Evolutionary conservation across 2,888 invertebrate genomes (phyloP).

Genomic region (Eupithecia centaureata): DNA sequence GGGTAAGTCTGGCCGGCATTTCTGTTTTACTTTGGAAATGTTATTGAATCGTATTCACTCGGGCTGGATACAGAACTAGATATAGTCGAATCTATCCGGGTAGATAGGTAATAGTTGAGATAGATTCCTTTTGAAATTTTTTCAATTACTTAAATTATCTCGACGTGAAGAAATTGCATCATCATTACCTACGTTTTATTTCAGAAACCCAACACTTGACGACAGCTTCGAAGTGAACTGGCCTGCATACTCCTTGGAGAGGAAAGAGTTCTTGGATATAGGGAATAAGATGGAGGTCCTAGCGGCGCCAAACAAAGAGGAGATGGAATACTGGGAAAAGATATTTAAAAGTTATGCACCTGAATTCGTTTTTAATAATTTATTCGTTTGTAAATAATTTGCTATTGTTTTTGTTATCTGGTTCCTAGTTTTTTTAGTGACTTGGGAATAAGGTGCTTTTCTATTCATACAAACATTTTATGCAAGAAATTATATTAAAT

Average conservation of each 20-base stretch:
- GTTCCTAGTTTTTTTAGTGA: neutral
- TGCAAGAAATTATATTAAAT: no score
- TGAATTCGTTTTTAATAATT: conserved; percentile 17
- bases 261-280: conserved; percentile 57
- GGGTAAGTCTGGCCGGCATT: conserved; percentile 49
- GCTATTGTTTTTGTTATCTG: neutral
- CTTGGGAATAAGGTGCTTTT: neutral
- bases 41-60: no score
- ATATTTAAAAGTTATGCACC: conserved; percentile 36
- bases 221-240: conserved; percentile 50
- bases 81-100: no score
- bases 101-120: no score
- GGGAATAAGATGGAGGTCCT: conserved; percentile 48
- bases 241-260: conserved; percentile 53
- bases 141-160: neutral
- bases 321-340: conserved; percentile 55
- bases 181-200: no score
- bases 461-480: no score
- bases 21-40: neutral
- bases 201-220: conserved; percentile 65
- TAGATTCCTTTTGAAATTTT: no score
- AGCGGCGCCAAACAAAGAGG: conserved; percentile 45
- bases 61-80: no score
- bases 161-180: neutral
- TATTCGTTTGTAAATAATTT: neutral